Evolutionary conservation across 2,797 vertebrate species (phyloP).

Genomic region (Galago senegalensis): DNA sequence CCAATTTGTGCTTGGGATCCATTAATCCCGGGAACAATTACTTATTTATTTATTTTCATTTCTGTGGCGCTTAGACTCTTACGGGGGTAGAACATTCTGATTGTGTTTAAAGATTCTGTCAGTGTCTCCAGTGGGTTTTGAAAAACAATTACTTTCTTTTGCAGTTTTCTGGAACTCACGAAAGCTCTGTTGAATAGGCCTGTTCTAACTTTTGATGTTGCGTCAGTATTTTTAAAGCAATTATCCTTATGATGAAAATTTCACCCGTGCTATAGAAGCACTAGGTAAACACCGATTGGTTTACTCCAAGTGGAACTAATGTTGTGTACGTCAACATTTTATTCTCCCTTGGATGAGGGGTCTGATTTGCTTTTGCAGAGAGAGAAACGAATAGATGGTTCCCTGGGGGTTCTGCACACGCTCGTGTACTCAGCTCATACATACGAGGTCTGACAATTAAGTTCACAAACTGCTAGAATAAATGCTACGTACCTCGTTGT

Average conservation of each 20-base stretch:
- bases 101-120: slow-evolving; percentile 58
- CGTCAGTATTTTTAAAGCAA: slow-evolving; percentile 10
- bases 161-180: slow-evolving; percentile 61
- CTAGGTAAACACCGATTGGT: not conserved
- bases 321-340: slow-evolving; percentile 7
- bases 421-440: not conserved
- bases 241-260: not conserved
- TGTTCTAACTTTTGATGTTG: not conserved
- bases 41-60: not conserved
- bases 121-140: slow-evolving; percentile 16
- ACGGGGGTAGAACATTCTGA: slow-evolving; percentile 4
- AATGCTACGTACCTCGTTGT: no score
- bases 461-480: no score
- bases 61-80: slow-evolving; percentile 48
- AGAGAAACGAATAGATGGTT: not conserved
- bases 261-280: not conserved
- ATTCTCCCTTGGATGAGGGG: not conserved
- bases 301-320: not conserved
- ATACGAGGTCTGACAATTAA: no score
- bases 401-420: not conserved
- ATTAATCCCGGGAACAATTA: slow-evolving; percentile 22
- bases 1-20: not conserved
- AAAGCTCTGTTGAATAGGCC: not conserved
- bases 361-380: not conserved
- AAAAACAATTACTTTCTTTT: slow-evolving; percentile 60